phyloP scores from a whole-genome alignment of 2,888 invertebrate genomes.

The Allygus modestus region DNA sequence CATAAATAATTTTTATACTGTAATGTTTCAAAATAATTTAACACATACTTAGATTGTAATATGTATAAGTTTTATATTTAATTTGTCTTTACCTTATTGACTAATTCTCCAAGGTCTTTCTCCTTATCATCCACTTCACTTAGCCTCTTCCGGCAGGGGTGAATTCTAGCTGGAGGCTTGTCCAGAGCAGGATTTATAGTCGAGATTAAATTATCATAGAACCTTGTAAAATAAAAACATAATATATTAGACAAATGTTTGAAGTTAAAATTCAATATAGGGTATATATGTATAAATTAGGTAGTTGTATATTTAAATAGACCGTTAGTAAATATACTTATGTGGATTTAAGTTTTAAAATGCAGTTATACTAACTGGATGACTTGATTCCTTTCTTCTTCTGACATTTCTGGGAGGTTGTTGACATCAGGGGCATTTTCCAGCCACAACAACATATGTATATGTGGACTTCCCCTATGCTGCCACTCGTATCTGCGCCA shows the following conservation, averaged over 20 bases:
- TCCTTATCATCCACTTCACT: not conserved
- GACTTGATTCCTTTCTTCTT: not conserved
- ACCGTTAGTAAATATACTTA: no score
- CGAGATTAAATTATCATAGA: not conserved
- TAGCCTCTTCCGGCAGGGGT: not conserved
- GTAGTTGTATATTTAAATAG: no score
- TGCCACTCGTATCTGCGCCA: conserved; percentile 71
- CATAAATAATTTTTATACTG: not conserved
- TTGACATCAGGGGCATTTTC: conserved; percentile 69
- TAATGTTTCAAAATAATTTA: no score
- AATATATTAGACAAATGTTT: no score
- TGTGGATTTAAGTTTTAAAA: no score
- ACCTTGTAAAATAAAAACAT: not conserved
- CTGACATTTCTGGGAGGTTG: not conserved
- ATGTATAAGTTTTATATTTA: no score
- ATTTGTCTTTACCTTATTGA: conserved; percentile 49
- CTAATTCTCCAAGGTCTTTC: conserved; percentile 25
- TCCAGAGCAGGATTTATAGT: not conserved
- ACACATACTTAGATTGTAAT: no score
- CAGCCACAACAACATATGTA: conserved; percentile 73
- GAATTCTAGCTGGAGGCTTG: not conserved
- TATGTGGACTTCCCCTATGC: conserved; percentile 73
- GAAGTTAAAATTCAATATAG: no score
- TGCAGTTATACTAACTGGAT: not conserved
- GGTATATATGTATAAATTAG: no score